Evolutionary conservation across 2,797 vertebrate species (phyloP), one percentile per base, ranked within the genome.

Genomic region (Iguana delicatissima): DNA sequence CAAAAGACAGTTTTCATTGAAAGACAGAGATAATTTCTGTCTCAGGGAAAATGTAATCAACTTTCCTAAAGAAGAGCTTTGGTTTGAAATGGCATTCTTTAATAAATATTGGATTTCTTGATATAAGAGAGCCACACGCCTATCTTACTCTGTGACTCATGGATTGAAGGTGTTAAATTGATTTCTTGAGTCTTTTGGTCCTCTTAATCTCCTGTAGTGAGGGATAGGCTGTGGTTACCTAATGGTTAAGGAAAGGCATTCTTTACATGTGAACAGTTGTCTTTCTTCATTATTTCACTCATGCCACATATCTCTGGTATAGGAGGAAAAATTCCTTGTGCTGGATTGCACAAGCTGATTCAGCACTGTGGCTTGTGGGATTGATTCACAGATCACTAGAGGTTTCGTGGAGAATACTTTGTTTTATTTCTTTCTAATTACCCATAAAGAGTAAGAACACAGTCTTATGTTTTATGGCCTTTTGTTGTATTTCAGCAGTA

Each of bases 401-500:
- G 8, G 4, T 46, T 64, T 9, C 55, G 64, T 57, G 32, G 8
- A 86, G 22, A 59, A 8, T 32, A 7, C 14, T 85, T 24, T 26
- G 79, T 32, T 80, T 55, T 73, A 22, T 64, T 62, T 46, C 38
- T 81, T 72, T 32, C 26, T 69, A 79, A 57, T 72, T 91, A 16
- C 26, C n/a, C 22, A 57, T 18, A 80, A 13, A 77, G 10, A 4
- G 14, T n/a, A 84, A 57, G 26, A 82, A 35, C 42, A 62, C 38
- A 81, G 6, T 69, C 57, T 42, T 62, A 62, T 50, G 18, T 26
- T 67, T 67, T 67, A n/a, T 83, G 16, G 8, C n/a, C 72, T 84
- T 87, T 83, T 52, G 57, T 76, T 85, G 69, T 93, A 90, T 35
- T 80, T 84, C 50, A 38, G 79, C 38, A 76, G 80, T 38, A 55